phyloP scores from a whole-genome alignment of 2,797 vertebrate genomes.

The Apogon talboti region DNA sequence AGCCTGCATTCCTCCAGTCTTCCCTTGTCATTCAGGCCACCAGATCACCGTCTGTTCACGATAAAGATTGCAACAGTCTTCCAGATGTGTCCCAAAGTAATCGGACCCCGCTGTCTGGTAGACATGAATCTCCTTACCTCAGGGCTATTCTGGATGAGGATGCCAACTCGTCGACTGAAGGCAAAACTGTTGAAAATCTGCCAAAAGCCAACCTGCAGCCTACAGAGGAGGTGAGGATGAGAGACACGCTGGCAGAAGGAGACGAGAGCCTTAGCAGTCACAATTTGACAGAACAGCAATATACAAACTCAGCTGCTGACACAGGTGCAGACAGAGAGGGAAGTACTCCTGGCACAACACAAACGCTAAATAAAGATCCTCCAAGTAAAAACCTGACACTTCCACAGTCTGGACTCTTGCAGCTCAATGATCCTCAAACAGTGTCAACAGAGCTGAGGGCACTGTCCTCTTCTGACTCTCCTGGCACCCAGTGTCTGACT shows the following conservation, averaged over 20 bases:
- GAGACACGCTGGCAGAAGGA: slow-evolving; percentile 74
- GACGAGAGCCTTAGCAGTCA: slow-evolving; percentile 76
- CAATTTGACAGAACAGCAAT: slow-evolving; percentile 43
- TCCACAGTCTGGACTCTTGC: slow-evolving; percentile 55
- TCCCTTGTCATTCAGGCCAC: slow-evolving; percentile 89
- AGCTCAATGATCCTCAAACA: slow-evolving; percentile 58
- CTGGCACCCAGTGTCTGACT: slow-evolving; percentile 42
- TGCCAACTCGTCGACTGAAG: slow-evolving; percentile 85
- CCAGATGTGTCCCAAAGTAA: slow-evolving; percentile 85
- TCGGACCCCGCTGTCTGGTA: slow-evolving; percentile 79
- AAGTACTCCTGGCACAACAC: slow-evolving; percentile 66
- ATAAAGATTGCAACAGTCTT: slow-evolving; percentile 87
- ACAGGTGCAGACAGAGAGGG: slow-evolving; percentile 72
- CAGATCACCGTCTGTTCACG: slow-evolving; percentile 90
- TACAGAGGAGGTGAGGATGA: slow-evolving; percentile 80
- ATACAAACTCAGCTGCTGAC: slow-evolving; percentile 81
- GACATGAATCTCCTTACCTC: slow-evolving; percentile 87
- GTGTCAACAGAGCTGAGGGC: slow-evolving; percentile 76
- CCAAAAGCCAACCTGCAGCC: slow-evolving; percentile 80
- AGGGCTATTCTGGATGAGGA: slow-evolving; percentile 93
- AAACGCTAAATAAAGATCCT: slow-evolving; percentile 73
- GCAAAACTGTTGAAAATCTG: slow-evolving; percentile 81
- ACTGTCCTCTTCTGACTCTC: slow-evolving; percentile 68
- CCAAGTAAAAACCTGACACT: slow-evolving; percentile 68
- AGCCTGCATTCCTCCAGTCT: slow-evolving; percentile 91